Conservation (phyloP, 2,113 vertebrate species). For the Nothobranchius furzeri region DNA sequence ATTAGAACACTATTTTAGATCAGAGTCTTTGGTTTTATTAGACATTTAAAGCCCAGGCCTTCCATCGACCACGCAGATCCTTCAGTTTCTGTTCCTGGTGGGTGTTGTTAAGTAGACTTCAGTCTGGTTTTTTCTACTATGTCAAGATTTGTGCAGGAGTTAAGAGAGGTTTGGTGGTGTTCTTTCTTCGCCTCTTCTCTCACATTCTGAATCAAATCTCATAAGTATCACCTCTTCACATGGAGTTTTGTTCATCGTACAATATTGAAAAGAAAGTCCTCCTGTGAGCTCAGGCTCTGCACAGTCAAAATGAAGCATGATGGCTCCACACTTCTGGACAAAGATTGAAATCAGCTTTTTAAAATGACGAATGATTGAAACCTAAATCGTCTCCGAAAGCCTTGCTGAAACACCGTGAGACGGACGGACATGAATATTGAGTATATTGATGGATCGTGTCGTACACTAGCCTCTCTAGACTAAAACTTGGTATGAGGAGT, state of each 20-base stretch:
- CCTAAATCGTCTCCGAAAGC: slow-evolving; percentile 10
- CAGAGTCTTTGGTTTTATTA: slow-evolving; percentile 19
- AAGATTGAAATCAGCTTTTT: slow-evolving; percentile 17
- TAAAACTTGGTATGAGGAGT: slow-evolving; percentile 44
- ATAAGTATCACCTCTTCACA: slow-evolving; percentile 13
- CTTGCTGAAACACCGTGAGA: not conserved
- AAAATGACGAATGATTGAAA: slow-evolving; percentile 7
- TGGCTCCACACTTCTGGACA: slow-evolving; percentile 14
- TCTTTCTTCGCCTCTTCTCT: slow-evolving; percentile 7
- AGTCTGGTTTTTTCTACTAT: slow-evolving; percentile 6
- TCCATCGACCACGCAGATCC: slow-evolving; percentile 23
- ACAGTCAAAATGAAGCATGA: slow-evolving; percentile 13
- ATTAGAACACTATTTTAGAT: slow-evolving; percentile 33
- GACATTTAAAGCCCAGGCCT: slow-evolving; percentile 9
- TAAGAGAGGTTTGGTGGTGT: slow-evolving; percentile 7
- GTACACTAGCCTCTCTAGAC: slow-evolving; percentile 30
- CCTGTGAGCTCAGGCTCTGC: slow-evolving; percentile 4
- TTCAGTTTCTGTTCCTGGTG: slow-evolving; percentile 39
- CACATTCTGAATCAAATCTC: slow-evolving; percentile 14
- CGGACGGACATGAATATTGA: slow-evolving; percentile 41
- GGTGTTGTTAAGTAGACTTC: slow-evolving; percentile 21
- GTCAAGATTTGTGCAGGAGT: not conserved
- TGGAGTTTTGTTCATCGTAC: slow-evolving; percentile 18
- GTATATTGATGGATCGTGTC: slow-evolving; percentile 52
- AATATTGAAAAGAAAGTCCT: not conserved